Evolutionary conservation across 2,113 vertebrate genomes (phyloP).

Genomic region (Craseonycteris thonglongyai): DNA sequence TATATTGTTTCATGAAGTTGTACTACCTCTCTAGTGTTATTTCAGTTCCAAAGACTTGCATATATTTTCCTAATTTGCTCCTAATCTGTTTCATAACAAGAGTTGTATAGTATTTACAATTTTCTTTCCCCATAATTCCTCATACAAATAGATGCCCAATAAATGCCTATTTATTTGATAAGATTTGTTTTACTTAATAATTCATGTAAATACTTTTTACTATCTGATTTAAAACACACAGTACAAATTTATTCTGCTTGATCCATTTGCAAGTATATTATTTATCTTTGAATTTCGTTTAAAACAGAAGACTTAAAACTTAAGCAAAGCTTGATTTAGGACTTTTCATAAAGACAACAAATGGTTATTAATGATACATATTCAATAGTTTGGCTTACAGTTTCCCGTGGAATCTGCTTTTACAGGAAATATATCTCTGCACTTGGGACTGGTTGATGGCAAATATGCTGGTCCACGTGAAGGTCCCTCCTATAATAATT

Average conservation of each 20-base stretch:
- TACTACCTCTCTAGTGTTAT: not conserved
- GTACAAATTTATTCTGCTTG: not conserved
- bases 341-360: not conserved
- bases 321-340: not conserved
- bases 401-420: slow-evolving; percentile 89
- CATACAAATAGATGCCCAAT: not conserved
- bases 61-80: not conserved
- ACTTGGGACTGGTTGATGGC: slow-evolving; percentile 95
- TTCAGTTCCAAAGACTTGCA: not conserved
- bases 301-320: not conserved
- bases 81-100: not conserved
- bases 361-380: not conserved
- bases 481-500: slow-evolving; percentile 87
- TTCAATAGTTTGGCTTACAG: slow-evolving; percentile 81
- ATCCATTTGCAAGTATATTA: not conserved
- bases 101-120: not conserved
- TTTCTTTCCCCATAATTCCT: not conserved
- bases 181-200: not conserved
- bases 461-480: slow-evolving; percentile 90
- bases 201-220: not conserved
- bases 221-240: not conserved
- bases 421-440: slow-evolving; percentile 96
- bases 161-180: not conserved
- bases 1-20: not conserved
- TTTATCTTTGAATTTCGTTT: slow-evolving; percentile 17